Evolutionary conservation across 2,888 invertebrate genomes (phyloP).

Genomic region (Glaucopsyche alexis): DNA sequence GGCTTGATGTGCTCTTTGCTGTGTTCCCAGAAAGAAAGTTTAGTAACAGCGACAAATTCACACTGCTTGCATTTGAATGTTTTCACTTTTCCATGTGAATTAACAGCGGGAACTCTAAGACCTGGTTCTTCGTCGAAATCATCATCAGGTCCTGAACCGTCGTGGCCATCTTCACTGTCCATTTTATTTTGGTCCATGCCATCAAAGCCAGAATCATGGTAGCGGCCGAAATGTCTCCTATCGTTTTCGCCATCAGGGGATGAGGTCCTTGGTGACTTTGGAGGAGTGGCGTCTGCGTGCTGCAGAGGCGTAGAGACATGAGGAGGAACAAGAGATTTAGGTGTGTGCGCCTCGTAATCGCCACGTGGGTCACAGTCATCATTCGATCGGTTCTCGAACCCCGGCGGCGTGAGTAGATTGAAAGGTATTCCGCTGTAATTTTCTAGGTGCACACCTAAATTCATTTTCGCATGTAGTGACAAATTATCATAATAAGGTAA

Average conservation of each 20-base stretch:
- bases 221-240: slow-evolving; percentile 63
- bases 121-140: slow-evolving; percentile 81
- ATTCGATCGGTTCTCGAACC: slow-evolving; percentile 64
- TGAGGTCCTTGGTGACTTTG: slow-evolving; percentile 68
- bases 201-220: slow-evolving; percentile 76
- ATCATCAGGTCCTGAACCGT: slow-evolving; percentile 70
- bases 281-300: slow-evolving; percentile 67
- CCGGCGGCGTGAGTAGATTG: slow-evolving; percentile 82
- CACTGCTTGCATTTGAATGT: slow-evolving; percentile 96
- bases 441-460: slow-evolving; percentile 68
- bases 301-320: slow-evolving; percentile 65
- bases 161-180: slow-evolving; percentile 69
- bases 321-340: slow-evolving; percentile 56
- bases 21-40: slow-evolving; percentile 97
- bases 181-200: slow-evolving; percentile 54
- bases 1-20: slow-evolving; percentile 93
- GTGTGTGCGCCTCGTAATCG: slow-evolving; percentile 60
- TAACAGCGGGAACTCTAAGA: slow-evolving; percentile 82
- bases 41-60: slow-evolving; percentile 89
- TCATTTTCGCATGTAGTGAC: slow-evolving; percentile 68
- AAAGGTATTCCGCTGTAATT: slow-evolving; percentile 74
- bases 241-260: slow-evolving; percentile 61
- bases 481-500: slow-evolving; percentile 65
- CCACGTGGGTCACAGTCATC: slow-evolving; percentile 63
- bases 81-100: slow-evolving; percentile 91